Conservation (phyloP, 2,888 invertebrate species). For the Drosophila stalkeri region DNA sequence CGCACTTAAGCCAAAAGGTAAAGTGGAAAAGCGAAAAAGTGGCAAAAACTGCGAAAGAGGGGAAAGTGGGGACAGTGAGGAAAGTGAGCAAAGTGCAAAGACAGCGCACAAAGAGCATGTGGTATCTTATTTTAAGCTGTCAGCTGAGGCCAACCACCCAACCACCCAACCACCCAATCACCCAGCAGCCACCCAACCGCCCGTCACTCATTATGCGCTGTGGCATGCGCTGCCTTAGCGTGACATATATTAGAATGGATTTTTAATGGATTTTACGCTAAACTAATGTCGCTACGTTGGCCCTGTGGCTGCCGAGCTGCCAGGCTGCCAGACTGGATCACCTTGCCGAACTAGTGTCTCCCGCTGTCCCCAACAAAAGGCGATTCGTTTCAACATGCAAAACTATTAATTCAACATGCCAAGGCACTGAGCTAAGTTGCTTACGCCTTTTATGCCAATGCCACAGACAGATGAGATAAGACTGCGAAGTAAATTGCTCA, state of each 20-base stretch:
- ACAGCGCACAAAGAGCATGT: constrained; percentile 66
- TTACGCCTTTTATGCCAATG: neutral
- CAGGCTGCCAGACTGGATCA: neutral
- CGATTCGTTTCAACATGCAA: constrained; percentile 84
- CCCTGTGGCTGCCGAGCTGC: constrained; percentile 21
- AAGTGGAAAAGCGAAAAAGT: constrained; percentile 52
- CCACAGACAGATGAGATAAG: neutral
- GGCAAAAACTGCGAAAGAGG: constrained; percentile 28
- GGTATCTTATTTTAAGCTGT: constrained; percentile 69
- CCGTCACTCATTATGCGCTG: constrained; percentile 75
- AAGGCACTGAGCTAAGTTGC: constrained; percentile 10
- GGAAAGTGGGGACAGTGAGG: constrained; percentile 43
- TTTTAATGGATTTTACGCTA: constrained; percentile 77
- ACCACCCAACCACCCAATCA: constrained; percentile 2
- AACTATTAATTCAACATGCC: constrained; percentile 82
- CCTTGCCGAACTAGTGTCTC: neutral
- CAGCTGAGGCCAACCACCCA: constrained; percentile 26
- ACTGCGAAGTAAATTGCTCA: neutral
- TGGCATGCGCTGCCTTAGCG: constrained; percentile 64
- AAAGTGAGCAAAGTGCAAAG: constrained; percentile 45
- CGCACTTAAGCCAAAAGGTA: constrained; percentile 65
- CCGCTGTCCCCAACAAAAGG: constrained; percentile 66
- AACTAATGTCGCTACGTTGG: constrained; percentile 67
- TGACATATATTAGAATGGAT: constrained; percentile 78
- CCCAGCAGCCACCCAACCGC: constrained; percentile 24